These are phyloP conservation scores for Neofelis nebulosa DNA, from an alignment of 2,113 vertebrate genomes.

Conservation along the genomic window DNA sequence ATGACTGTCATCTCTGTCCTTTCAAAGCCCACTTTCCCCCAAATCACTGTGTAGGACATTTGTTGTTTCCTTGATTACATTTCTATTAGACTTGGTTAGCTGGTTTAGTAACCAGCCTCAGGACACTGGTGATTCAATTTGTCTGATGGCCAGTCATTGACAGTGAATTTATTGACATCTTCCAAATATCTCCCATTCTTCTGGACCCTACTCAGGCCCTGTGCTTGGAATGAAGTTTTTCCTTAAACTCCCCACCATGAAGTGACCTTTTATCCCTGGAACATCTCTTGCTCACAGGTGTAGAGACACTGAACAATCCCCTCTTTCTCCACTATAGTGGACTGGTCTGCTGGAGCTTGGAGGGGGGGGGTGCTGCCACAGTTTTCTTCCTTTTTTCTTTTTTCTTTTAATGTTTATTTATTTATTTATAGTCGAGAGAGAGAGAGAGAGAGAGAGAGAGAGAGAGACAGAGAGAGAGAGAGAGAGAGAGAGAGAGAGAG, in stretches of 20 bases:
- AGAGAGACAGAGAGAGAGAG: too few species aligned
- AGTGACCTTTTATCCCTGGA: background rate
- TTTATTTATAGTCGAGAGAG: too few species aligned
- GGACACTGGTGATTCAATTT: background rate
- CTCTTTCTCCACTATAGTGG: background rate
- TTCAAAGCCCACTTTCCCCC: background rate
- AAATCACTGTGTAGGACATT: background rate
- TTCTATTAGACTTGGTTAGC: background rate
- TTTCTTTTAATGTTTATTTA: too few species aligned
- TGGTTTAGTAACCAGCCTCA: background rate
- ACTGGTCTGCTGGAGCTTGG: too few species aligned
- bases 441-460: too few species aligned
- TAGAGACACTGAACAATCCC: accelerated
- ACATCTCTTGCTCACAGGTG: background rate
- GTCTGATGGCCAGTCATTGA: background rate
- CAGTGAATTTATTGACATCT: background rate
- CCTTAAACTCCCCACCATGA: background rate
- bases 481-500: too few species aligned
- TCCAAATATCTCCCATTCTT: background rate
- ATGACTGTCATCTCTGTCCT: background rate
- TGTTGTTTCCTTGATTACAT: background rate
- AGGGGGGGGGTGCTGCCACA: too few species aligned
- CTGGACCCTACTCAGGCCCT: background rate
- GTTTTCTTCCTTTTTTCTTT: background rate
- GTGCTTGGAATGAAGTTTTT: background rate